Evolutionary conservation across 2,888 invertebrate genomes (phyloP).

Genomic region (Xestia c-nigrum): DNA sequence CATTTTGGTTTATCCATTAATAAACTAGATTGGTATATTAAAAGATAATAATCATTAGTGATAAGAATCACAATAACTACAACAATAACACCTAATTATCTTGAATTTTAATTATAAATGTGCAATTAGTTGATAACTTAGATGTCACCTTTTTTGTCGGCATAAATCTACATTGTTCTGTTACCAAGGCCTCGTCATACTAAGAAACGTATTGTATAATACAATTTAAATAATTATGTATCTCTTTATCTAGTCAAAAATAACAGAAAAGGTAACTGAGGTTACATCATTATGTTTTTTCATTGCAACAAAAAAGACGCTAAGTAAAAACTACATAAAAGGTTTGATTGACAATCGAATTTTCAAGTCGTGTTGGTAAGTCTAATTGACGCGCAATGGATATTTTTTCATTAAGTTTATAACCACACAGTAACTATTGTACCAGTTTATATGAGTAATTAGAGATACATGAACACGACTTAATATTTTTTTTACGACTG

Average conservation of each 20-base stretch:
- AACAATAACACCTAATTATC: slow-evolving; percentile 12
- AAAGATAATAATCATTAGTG: slow-evolving; percentile 4
- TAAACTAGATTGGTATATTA: not conserved
- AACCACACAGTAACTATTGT: not conserved
- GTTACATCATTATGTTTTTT: slow-evolving; percentile 31
- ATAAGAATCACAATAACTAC: not conserved
- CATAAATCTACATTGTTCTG: not conserved
- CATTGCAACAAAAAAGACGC: not conserved
- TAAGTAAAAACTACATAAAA: slow-evolving; percentile 30
- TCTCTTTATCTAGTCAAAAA: slow-evolving; percentile 12
- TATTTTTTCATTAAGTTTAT: too few relatives aligned
- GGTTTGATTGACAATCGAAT: slow-evolving; percentile 2
- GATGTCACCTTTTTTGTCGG: slow-evolving; percentile 22
- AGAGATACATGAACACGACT: not conserved
- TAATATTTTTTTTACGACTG: not conserved
- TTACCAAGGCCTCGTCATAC: slow-evolving; percentile 18
- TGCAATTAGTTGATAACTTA: slow-evolving; percentile 28
- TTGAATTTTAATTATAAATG: not conserved
- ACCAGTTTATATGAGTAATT: not conserved
- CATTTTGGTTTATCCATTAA: slow-evolving; percentile 9
- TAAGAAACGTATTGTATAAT: not conserved
- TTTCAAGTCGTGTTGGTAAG: not conserved
- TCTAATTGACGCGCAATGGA: not conserved
- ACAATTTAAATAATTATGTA: slow-evolving; percentile 17
- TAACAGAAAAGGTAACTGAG: slow-evolving; percentile 4